Evolutionary conservation across 92 coral and sea anemone species (phyloP).

Genomic region (Pocillopora meandrina): DNA sequence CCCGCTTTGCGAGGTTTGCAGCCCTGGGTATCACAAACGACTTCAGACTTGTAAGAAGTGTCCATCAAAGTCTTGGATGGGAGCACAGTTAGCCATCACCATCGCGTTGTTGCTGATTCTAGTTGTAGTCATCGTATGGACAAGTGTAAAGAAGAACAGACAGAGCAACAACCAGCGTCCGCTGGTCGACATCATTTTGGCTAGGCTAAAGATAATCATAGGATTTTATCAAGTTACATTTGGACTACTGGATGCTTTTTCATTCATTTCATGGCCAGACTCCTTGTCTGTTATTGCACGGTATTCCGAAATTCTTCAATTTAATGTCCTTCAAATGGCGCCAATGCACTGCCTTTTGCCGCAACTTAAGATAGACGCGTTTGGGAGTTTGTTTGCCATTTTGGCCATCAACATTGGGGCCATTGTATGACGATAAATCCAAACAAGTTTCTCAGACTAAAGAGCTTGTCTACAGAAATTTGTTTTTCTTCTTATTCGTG

Average conservation of each 20-base stretch:
- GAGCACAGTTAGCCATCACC: slow-evolving; percentile 8
- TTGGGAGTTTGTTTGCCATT: slow-evolving; percentile 3
- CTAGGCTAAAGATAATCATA: slow-evolving; percentile 13
- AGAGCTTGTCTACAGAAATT: background rate
- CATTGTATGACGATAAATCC: background rate
- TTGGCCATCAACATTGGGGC: background rate
- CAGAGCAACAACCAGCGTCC: background rate
- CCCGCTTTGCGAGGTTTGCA: slow-evolving; percentile 10
- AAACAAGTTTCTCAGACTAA: background rate
- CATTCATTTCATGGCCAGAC: slow-evolving; percentile 9
- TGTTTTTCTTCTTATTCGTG: slow-evolving; percentile 14
- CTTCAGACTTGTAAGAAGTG: background rate
- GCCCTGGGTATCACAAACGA: background rate
- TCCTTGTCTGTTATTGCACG: background rate
- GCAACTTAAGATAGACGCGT: background rate
- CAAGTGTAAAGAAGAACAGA: slow-evolving; percentile 2
- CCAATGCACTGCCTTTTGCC: slow-evolving; percentile 2
- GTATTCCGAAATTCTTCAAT: slow-evolving; percentile 15
- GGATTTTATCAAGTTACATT: slow-evolving; percentile 23
- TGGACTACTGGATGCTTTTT: slow-evolving; percentile 8
- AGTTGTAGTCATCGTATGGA: background rate
- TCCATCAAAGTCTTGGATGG: slow-evolving; percentile 16
- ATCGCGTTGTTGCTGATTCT: background rate
- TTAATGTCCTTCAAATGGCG: slow-evolving; percentile 21
- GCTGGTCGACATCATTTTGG: slow-evolving; percentile 7